These are phyloP conservation scores for Synergus umbraculus DNA, from an alignment of 2,888 invertebrate species.

Conservation along the genomic window DNA sequence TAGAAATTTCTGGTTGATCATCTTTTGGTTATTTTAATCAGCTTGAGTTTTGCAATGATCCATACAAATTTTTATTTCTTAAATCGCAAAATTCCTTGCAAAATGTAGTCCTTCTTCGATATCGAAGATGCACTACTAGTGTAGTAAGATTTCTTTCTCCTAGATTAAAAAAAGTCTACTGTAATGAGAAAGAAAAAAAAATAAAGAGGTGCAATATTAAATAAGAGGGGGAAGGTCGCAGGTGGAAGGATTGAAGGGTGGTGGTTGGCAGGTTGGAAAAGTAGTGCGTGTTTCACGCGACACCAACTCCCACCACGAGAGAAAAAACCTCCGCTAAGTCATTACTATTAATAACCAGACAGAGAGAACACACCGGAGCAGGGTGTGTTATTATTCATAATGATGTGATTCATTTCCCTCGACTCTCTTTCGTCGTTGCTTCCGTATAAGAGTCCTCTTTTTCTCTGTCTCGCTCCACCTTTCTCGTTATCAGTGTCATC, in stretches of 20 bases:
- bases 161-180: conserved; percentile 41
- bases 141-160: conserved; percentile 40
- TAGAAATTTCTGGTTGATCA: too few relatives aligned
- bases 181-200: conserved; percentile 23
- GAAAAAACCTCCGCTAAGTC: conserved; percentile 67
- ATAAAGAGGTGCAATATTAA: conserved; percentile 28
- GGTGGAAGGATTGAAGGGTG: conserved; percentile 42
- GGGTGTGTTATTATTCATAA: conserved; percentile 71
- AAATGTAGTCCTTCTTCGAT: conserved; percentile 21
- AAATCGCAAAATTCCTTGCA: conserved; percentile 39
- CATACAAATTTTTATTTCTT: conserved; percentile 1
- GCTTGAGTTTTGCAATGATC: too few relatives aligned
- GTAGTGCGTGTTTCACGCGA: conserved; percentile 72
- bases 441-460: conserved; percentile 45
- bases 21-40: too few relatives aligned
- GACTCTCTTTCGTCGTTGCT: conserved; percentile 56
- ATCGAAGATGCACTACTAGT: conserved; percentile 14
- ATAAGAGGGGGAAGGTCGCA: conserved; percentile 33
- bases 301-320: conserved; percentile 57
- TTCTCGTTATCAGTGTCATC: conserved; percentile 48
- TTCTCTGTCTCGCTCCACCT: conserved; percentile 51
- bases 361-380: conserved; percentile 62
- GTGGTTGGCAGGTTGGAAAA: conserved; percentile 52
- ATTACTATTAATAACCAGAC: conserved; percentile 71
- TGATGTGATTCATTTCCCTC: conserved; percentile 70